Conservation (phyloP, 2,113 vertebrate genomes). For the Papio anubis region DNA sequence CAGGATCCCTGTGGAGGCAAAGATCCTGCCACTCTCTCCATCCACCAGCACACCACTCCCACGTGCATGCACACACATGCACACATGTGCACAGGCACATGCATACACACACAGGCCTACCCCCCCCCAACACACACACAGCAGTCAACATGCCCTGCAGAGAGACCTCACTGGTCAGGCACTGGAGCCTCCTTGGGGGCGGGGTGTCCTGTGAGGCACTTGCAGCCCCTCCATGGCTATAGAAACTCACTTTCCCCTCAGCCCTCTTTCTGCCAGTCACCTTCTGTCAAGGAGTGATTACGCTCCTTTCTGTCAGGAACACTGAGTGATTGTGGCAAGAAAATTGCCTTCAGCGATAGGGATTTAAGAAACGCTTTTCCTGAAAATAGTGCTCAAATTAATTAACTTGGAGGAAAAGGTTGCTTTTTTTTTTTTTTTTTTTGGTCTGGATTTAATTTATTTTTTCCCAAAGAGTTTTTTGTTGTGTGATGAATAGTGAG, state of each 20-base stretch:
- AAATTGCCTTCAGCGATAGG: constrained; percentile 84
- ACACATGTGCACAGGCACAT: neutral
- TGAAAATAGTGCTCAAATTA: constrained; percentile 85
- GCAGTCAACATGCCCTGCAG: neutral
- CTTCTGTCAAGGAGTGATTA: constrained; percentile 82
- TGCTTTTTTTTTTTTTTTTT: neutral
- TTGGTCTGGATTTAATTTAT: constrained; percentile 74
- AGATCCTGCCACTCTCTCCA: neutral
- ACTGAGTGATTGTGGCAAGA: constrained; percentile 79
- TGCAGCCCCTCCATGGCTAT: constrained; percentile 54
- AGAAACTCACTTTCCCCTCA: constrained; percentile 77
- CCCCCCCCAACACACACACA: neutral
- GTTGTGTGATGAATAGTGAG: constrained; percentile 41
- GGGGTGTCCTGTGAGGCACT: neutral
- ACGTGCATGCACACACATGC: rapidly evolving
- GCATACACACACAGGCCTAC: rapidly evolving
- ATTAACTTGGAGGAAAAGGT: constrained; percentile 82
- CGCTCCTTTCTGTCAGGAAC: constrained; percentile 82
- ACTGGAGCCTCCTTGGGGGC: neutral
- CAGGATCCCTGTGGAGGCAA: neutral
- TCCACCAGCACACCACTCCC: rapidly evolving
- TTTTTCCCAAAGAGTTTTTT: constrained; percentile 59
- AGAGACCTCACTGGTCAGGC: neutral
- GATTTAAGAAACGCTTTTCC: constrained; percentile 82
- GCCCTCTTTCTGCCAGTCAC: constrained; percentile 68